phyloP scores from a whole-genome alignment of 1,140 invertebrate species.

The Drosophila repleta region DNA sequence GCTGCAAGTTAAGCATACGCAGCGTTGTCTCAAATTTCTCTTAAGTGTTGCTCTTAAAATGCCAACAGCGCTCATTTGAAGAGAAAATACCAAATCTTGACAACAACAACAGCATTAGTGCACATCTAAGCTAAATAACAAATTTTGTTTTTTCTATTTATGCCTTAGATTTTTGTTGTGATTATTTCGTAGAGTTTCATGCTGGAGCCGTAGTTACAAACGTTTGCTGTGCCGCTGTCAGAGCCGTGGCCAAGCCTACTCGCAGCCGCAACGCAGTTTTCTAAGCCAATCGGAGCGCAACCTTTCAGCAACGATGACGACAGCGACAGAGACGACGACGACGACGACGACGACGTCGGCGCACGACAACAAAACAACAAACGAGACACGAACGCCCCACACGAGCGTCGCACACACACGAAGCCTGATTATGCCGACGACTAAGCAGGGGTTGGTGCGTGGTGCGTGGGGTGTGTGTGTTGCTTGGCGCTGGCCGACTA shows the following conservation, averaged over 20 bases:
- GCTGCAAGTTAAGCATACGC: conserved; percentile 56
- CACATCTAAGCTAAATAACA: conserved; percentile 10
- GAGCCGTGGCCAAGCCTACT: conserved; percentile 74
- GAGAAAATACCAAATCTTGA: conserved; percentile 32
- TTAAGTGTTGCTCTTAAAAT: conserved; percentile 37
- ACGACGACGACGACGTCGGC: conserved; percentile 67
- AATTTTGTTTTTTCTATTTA: conserved; percentile 26
- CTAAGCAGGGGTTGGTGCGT: conserved; percentile 13
- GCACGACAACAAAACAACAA: conserved; percentile 79
- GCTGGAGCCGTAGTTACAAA: conserved; percentile 7
- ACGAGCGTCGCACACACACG: conserved; percentile 47
- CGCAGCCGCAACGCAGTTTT: conserved; percentile 70
- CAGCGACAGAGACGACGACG: conserved; percentile 37
- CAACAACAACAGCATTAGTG: not conserved
- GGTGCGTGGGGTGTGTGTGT: conserved; percentile 13
- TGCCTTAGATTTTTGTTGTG: conserved; percentile 29
- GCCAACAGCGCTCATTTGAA: conserved; percentile 9
- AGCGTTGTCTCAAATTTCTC: conserved; percentile 33
- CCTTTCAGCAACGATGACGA: conserved; percentile 51
- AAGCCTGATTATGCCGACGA: conserved; percentile 69
- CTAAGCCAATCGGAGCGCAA: conserved; percentile 77
- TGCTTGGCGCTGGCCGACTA: conserved; percentile 25
- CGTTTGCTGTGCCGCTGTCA: not conserved
- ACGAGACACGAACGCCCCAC: conserved; percentile 49
- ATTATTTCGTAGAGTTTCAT: conserved; percentile 53